These are phyloP conservation scores for Sebastes alutus DNA, from an alignment of 2,797 vertebrate species.

Conservation along the genomic window DNA sequence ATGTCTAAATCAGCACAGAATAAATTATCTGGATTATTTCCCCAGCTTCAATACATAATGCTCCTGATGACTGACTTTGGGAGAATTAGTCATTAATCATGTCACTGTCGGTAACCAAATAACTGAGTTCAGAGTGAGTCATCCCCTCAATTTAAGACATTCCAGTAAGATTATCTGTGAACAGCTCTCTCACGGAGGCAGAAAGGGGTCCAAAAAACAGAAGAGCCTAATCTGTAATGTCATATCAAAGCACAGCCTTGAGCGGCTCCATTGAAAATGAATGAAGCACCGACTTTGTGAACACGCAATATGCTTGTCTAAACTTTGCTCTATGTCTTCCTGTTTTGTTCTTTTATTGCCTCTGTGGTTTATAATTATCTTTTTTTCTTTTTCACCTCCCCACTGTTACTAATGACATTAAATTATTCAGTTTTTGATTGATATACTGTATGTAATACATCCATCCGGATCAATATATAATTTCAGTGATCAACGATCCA, in stretches of 20 bases:
- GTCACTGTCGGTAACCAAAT: conserved; percentile 17
- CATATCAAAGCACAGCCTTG: conserved; percentile 53
- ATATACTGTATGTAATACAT: background rate
- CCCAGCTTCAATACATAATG: background rate
- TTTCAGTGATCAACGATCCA: too few relatives aligned
- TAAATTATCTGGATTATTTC: background rate
- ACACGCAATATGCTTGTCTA: background rate
- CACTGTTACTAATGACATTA: background rate
- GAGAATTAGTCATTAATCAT: conserved; percentile 10
- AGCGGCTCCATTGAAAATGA: conserved; percentile 45
- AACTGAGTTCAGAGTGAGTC: conserved; percentile 16
- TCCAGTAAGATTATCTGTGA: conserved; percentile 27
- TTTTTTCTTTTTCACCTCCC: background rate
- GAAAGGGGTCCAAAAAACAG: conserved; percentile 3
- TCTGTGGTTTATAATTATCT: background rate
- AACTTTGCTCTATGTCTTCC: conserved; percentile 8
- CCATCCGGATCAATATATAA: too few relatives aligned
- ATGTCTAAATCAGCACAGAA: background rate
- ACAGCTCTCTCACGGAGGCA: conserved; percentile 22
- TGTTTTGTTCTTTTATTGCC: conserved; percentile 3
- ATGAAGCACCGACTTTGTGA: conserved; percentile 28
- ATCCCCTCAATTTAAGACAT: conserved; percentile 3
- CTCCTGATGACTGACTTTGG: background rate
- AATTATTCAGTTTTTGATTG: background rate
- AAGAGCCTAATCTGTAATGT: conserved; percentile 44